Conservation (phyloP, 2,888 invertebrate species). For the Elegia similella region DNA sequence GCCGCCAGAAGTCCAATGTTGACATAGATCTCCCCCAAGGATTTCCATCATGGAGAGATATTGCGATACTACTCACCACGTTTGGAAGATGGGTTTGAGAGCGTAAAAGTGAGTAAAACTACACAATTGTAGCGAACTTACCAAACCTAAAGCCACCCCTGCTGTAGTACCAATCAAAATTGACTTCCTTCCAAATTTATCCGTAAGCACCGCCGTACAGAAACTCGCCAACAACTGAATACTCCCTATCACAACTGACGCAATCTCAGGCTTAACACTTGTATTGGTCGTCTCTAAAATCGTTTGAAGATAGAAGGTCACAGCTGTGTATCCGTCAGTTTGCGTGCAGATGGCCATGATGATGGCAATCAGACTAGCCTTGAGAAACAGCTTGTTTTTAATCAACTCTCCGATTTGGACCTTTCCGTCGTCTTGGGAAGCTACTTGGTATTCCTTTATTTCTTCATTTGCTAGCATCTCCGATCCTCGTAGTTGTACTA, state of each 20-base stretch:
- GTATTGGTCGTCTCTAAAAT: constrained; percentile 45
- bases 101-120: too few relatives aligned
- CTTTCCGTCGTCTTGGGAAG: constrained; percentile 17
- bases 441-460: constrained; percentile 46
- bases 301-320: constrained; percentile 38
- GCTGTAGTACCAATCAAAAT: constrained; percentile 34
- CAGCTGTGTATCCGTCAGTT: constrained; percentile 41
- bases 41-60: too few relatives aligned
- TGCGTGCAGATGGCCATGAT: constrained; percentile 36
- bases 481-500: constrained; percentile 50
- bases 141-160: constrained; percentile 44
- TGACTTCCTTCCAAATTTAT: constrained; percentile 42
- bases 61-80: too few relatives aligned
- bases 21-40: too few relatives aligned
- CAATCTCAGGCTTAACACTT: constrained; percentile 37
- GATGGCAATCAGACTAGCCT: constrained; percentile 34
- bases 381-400: constrained; percentile 31
- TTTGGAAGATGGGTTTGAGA: too few relatives aligned
- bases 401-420: constrained; percentile 29
- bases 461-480: constrained; percentile 47
- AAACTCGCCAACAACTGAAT: constrained; percentile 42
- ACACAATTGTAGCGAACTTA: constrained; percentile 27
- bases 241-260: constrained; percentile 43
- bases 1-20: too few relatives aligned
- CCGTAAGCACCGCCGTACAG: constrained; percentile 35